These are phyloP conservation scores for Papilio machaon DNA, from an alignment of 1,140 invertebrate species.

Conservation along the genomic window DNA sequence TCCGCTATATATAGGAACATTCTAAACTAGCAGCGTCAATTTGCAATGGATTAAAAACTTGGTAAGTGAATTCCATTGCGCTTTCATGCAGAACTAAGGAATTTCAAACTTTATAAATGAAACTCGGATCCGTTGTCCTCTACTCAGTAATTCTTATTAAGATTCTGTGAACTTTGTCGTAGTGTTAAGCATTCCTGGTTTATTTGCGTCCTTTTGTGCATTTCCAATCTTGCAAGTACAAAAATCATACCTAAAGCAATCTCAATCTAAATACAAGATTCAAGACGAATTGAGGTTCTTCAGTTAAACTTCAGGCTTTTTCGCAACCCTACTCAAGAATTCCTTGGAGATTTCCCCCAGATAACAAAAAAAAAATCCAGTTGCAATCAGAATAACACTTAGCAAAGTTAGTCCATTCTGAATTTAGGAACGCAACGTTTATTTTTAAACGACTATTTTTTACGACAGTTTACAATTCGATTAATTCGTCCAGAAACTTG, in stretches of 20 bases:
- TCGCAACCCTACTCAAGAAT: too few species aligned
- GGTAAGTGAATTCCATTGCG: conserved; percentile 2
- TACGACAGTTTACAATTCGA: too few species aligned
- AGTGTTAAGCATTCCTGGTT: background rate
- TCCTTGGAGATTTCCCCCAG: too few species aligned
- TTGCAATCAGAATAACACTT: too few species aligned
- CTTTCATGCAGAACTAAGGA: conserved; percentile 22
- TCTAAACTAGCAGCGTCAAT: background rate
- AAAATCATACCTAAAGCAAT: background rate
- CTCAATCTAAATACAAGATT: background rate
- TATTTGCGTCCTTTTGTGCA: background rate
- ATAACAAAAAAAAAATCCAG: too few species aligned
- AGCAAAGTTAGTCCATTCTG: too few species aligned
- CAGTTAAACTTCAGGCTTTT: too few species aligned
- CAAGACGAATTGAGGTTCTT: too few species aligned
- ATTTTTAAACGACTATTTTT: too few species aligned
- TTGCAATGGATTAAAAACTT: conserved; percentile 26
- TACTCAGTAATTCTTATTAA: conserved; percentile 2
- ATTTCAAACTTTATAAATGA: conserved; percentile 20
- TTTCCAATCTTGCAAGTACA: background rate
- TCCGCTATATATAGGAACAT: background rate
- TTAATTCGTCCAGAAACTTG: too few species aligned
- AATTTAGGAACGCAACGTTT: too few species aligned
- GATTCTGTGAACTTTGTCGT: conserved; percentile 2
- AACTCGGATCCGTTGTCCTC: conserved; percentile 14